Evolutionary conservation across 2,888 invertebrate genomes (phyloP).

Genomic region (Pandemis cinnamomeana): DNA sequence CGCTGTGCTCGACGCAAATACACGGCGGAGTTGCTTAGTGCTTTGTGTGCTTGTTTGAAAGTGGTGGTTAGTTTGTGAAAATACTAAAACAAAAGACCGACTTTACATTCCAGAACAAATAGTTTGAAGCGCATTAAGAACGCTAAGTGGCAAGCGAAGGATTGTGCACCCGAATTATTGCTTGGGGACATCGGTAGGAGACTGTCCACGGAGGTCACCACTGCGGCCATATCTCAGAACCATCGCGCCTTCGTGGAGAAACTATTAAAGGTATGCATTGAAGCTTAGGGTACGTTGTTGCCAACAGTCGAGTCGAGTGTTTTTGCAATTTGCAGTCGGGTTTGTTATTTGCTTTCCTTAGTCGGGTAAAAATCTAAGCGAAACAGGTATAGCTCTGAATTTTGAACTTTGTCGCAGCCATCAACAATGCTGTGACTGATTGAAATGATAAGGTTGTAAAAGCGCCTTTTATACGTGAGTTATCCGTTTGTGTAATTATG

Average conservation of each 20-base stretch:
- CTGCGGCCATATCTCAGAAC: constrained; percentile 96
- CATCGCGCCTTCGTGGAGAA: constrained; percentile 99
- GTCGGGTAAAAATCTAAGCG: too few species aligned
- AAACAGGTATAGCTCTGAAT: too few species aligned
- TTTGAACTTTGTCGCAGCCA: too few species aligned
- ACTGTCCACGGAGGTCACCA: constrained; percentile 88
- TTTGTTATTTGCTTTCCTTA: too few species aligned
- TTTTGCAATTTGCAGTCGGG: too few species aligned
- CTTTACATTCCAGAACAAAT: constrained; percentile 74
- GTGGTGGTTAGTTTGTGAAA: constrained; percentile 28
- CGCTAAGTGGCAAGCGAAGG: constrained; percentile 86
- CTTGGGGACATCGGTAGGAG: constrained; percentile 81
- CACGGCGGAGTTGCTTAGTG: constrained; percentile 53
- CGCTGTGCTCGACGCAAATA: constrained; percentile 17
- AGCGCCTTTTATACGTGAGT: too few species aligned
- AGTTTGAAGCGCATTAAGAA: constrained; percentile 86
- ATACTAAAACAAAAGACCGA: constrained; percentile 29
- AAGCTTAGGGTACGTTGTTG: too few species aligned
- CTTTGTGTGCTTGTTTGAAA: constrained; percentile 57
- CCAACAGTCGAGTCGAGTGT: too few species aligned
- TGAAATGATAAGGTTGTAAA: too few species aligned
- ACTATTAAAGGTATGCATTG: constrained; percentile 90
- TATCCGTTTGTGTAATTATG: too few species aligned
- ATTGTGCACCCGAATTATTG: constrained; percentile 82
- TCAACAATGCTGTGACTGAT: too few species aligned